Percentiles rank a stretch among this genome's conserved stretches.
These are phyloP conservation scores for Todus mexicanus DNA, from an alignment of 2,797 vertebrate species.

Conservation along the genomic window DNA sequence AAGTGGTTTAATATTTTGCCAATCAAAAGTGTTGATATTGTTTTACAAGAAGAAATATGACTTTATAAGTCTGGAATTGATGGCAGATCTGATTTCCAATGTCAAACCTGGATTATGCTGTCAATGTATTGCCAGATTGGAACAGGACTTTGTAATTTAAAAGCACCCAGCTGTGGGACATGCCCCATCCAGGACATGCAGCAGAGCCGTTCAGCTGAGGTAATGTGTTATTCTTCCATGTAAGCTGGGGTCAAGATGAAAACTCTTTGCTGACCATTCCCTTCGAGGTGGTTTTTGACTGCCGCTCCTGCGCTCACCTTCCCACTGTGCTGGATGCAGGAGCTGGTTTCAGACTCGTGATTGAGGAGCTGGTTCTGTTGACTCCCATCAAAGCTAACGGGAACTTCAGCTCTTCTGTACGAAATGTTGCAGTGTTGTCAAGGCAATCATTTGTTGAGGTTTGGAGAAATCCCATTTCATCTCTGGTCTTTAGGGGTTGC, in stretches of 20 bases:
- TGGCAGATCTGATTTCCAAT: not conserved
- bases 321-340: not conserved
- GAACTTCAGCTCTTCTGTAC: rapidly evolving
- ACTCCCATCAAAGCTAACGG: not conserved
- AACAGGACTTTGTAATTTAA: not conserved
- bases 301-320: not conserved
- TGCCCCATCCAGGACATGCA: not conserved
- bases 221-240: not conserved
- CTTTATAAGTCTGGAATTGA: conserved; percentile 64
- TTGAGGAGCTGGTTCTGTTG: not conserved
- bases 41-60: conserved; percentile 65
- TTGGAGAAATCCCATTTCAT: not conserved
- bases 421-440: no score
- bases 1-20: not conserved
- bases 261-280: not conserved
- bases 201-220: not conserved
- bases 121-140: not conserved
- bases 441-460: not conserved
- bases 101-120: not conserved
- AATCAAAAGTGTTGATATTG: conserved; percentile 12
- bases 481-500: not conserved
- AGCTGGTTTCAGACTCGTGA: rapidly evolving
- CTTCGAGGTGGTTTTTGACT: not conserved
- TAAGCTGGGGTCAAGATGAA: not conserved
- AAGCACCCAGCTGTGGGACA: not conserved